Evolutionary conservation across 2,113 vertebrate species (phyloP), one percentile per base, ranked within the genome.

Genomic region (Budorcas taxicolor): DNA sequence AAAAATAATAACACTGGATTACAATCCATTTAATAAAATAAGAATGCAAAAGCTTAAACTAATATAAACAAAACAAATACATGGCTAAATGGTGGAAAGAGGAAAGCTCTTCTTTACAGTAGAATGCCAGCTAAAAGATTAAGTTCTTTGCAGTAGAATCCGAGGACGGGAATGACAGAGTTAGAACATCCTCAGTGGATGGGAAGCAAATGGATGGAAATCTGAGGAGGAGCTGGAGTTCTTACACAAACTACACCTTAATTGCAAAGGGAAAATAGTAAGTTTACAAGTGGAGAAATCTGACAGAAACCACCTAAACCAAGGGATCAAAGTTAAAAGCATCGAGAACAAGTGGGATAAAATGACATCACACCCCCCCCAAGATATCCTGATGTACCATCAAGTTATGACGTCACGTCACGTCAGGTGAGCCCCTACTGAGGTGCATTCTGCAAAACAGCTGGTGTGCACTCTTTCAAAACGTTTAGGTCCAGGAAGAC

Each of bases 381-480:
- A 81, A 21, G 29, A 81, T 33, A 33, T 1, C 78, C 3, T 50
- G 78, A 81, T 33, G 78, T 80, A 6, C 7, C 76, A 6, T 31
- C 27, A 50, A 80, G 27, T 31, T 80, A 19, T 50, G 78, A 33
- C 16, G 16, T 67, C 16, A 33, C 16, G 16, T 67, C 16, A 64
- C 0, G 0, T 16, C 76, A 27, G 16, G 29, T 4, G 33, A 64
- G 80, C 10, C 9, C 67, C 7, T 23, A 10, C 0, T 17, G 88
- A 78, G 74, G 74, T 36, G 47, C 3, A 50, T 19, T 27, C 92
- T 53, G 62, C n/a, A 62, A 53, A 62, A 80, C 2, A n/a, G n/a
- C 60, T 13, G n/a, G 33, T 3, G 3, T 52, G 80, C 17, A 21
- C 27, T 33, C 25, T 60, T 76, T 90, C 43, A 45, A 86, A 91